Base-by-base conservation (phyloP, 1,140 invertebrate species). In the Ctenoplectra terminalis region DNA sequence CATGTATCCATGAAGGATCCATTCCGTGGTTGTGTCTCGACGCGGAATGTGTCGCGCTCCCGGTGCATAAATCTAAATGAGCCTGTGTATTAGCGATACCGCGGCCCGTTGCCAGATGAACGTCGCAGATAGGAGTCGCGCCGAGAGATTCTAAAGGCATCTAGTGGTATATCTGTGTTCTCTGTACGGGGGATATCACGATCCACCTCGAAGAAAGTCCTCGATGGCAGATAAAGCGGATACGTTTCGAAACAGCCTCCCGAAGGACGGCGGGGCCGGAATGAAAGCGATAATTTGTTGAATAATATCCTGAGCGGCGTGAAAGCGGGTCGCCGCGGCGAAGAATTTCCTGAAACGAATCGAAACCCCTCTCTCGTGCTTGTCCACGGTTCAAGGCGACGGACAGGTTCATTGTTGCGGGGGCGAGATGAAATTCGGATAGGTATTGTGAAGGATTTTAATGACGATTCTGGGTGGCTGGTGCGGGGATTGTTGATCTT, bases 51-150 rank as follows among this genome's bases (percentile, higher is more conserved):
- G 83, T 85, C 85, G 71, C 83, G 48, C 50, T 82, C 56, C 63
- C 52, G 56, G 26, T 86, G 69, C 85, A 85, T 86, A 86, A 86
- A 86, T 86, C 80, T 66, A 54, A 70, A 84, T 80, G 58, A 75
- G 58, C 56, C 71, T 67, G 66, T 70, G 64, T 56, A 84, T 73
- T 72, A 76, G 48, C 52, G 82, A 85, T 81, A 84, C 52, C 71
- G 61, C 52, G 54, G 52, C 20, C 26, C 26, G 80, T 54, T 72
- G 46, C 54, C 72, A 86, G 78, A 86, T 85, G 60, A 85, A 85
- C 58, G 46, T 48, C 37, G 37, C 20, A 64, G 77, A 85, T 85
- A 85, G 46, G 31, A 63, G 50, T 8, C 69, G 20, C 69, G 34
- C 46, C 54, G 40, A 43, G 26, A 56, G 60, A 69, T 73, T 37